Conservation (phyloP, 1,140 invertebrate genomes). For the Atta texana region DNA sequence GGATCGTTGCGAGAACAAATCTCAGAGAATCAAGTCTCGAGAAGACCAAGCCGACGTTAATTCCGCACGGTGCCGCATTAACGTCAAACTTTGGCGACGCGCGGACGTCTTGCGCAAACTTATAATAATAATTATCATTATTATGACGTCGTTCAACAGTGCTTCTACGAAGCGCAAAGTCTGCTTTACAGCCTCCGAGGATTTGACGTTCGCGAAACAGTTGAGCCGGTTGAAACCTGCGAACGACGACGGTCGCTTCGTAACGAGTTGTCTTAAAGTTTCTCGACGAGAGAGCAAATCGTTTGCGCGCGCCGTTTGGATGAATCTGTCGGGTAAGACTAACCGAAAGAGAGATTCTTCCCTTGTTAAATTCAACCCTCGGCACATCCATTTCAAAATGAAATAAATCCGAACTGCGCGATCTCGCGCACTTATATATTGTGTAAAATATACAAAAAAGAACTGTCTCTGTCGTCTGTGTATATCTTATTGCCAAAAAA, state of each 20-base stretch:
- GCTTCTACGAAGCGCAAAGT: slow-evolving; percentile 15
- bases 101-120: slow-evolving; percentile 62
- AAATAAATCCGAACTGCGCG: slow-evolving; percentile 16
- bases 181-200: slow-evolving; percentile 39
- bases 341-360: slow-evolving; percentile 25
- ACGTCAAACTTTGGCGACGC: slow-evolving; percentile 47
- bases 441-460: not conserved
- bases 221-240: slow-evolving; percentile 51
- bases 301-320: slow-evolving; percentile 8
- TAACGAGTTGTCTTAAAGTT: slow-evolving; percentile 72
- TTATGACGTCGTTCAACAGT: slow-evolving; percentile 65
- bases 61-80: slow-evolving; percentile 53
- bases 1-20: slow-evolving; percentile 44
- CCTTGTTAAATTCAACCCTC: slow-evolving; percentile 40
- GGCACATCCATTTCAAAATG: not conserved
- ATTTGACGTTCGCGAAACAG: slow-evolving; percentile 66
- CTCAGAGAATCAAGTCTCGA: slow-evolving; percentile 40
- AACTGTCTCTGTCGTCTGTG: not conserved
- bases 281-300: slow-evolving; percentile 67
- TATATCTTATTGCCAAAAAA: not conserved
- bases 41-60: slow-evolving; percentile 44
- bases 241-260: slow-evolving; percentile 41
- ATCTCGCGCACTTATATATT: not conserved
- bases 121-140: slow-evolving; percentile 72
- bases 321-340: slow-evolving; percentile 32